phyloP scores from a whole-genome alignment of 1,140 invertebrate genomes.

The Papilio glaucus region DNA sequence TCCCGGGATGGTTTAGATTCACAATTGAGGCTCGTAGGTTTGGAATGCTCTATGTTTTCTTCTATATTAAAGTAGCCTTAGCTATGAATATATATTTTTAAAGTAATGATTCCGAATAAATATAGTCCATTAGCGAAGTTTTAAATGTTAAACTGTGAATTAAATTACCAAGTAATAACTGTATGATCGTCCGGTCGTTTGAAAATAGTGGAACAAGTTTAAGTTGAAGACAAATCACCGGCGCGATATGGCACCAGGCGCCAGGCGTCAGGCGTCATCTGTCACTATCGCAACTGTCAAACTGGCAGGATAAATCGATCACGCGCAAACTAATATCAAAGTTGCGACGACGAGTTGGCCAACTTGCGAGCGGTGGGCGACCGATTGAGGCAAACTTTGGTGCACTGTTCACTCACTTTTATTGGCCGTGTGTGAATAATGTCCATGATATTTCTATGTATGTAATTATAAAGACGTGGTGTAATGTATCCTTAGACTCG shows the following conservation, averaged over 20 bases:
- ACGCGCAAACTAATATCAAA: conserved; percentile 79
- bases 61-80: too few relatives aligned
- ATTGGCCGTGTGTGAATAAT: conserved; percentile 66
- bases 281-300: conserved; percentile 78
- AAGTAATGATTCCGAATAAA: too few relatives aligned
- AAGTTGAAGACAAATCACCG: conserved; percentile 74
- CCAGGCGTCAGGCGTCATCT: conserved; percentile 73
- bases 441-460: conserved; percentile 56
- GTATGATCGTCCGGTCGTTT: background rate
- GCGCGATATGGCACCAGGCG: conserved; percentile 66
- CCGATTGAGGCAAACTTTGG: conserved; percentile 56
- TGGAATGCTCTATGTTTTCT: too few relatives aligned
- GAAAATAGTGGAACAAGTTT: conserved; percentile 30
- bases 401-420: conserved; percentile 63
- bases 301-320: conserved; percentile 75
- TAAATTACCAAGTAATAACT: background rate
- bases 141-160: background rate
- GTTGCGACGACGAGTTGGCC: conserved; percentile 66
- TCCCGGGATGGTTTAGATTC: too few relatives aligned
- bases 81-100: too few relatives aligned
- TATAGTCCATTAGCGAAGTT: too few relatives aligned
- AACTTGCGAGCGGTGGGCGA: conserved; percentile 58
- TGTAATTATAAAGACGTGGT: conserved; percentile 51
- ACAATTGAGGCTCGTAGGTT: too few relatives aligned
- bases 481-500: conserved; percentile 43